These are phyloP conservation scores for Tachuris rubrigastra DNA, from an alignment of 2,113 vertebrate genomes.

Conservation along the genomic window DNA sequence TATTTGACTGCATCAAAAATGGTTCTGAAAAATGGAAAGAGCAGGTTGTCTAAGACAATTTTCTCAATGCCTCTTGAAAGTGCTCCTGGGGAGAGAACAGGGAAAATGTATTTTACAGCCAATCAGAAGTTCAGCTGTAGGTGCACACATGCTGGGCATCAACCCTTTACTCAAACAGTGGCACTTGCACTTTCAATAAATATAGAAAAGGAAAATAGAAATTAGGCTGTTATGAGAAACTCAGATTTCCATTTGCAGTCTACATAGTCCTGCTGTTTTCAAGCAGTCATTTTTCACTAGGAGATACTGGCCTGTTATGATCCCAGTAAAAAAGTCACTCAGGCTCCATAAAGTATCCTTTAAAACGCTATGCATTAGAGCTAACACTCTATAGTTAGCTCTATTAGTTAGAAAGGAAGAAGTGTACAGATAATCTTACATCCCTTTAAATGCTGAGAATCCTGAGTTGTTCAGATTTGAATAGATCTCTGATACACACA, in stretches of 20 bases:
- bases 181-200: neutral
- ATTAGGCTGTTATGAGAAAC: neutral
- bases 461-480: neutral
- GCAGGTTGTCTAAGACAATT: neutral
- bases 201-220: neutral
- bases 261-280: neutral
- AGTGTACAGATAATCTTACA: neutral
- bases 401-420: neutral
- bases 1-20: neutral
- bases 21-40: neutral
- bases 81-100: neutral
- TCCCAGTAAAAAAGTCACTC: neutral
- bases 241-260: neutral
- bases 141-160: neutral
- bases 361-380: neutral
- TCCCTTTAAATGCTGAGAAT: neutral
- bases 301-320: neutral
- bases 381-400: neutral
- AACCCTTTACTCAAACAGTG: neutral
- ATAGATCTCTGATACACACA: rapidly evolving
- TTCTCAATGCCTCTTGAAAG: conserved; percentile 1
- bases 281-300: neutral
- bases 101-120: neutral
- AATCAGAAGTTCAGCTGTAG: conserved; percentile 16
- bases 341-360: neutral